Conservation (phyloP, 2,113 vertebrate genomes). For the Bagarius yarrelli region DNA sequence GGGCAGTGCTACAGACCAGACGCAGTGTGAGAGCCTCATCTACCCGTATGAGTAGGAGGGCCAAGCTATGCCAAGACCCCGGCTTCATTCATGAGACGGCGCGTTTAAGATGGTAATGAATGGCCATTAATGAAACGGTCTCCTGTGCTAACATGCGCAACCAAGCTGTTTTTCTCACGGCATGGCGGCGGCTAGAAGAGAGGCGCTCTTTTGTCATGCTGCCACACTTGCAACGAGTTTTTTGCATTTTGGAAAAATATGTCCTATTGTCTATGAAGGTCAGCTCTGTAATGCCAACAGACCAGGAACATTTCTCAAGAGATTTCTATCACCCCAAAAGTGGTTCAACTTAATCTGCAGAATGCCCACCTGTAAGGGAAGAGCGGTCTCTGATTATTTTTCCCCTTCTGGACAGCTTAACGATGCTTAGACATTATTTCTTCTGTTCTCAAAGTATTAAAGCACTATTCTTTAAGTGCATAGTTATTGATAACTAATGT, state of each 20-base stretch:
- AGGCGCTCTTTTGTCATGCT: constrained; percentile 71
- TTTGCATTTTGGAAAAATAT: constrained; percentile 70
- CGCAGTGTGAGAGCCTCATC: constrained; percentile 64
- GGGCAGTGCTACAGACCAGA: constrained; percentile 62
- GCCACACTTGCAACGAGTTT: constrained; percentile 66
- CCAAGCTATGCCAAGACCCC: constrained; percentile 84
- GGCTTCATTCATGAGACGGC: constrained; percentile 85
- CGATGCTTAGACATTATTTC: not conserved
- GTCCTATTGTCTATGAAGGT: constrained; percentile 72
- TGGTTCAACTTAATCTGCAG: constrained; percentile 16
- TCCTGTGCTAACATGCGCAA: constrained; percentile 78
- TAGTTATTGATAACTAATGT: too few species aligned
- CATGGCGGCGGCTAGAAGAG: constrained; percentile 67
- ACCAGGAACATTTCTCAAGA: constrained; percentile 64
- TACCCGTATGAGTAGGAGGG: constrained; percentile 78
- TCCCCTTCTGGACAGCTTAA: not conserved
- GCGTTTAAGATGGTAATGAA: constrained; percentile 89
- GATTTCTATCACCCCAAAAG: not conserved
- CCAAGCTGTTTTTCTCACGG: constrained; percentile 85
- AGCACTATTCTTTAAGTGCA: not conserved
- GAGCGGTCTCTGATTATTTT: not conserved
- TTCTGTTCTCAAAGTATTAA: not conserved
- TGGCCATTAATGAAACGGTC: constrained; percentile 86
- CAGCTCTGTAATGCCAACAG: constrained; percentile 66
- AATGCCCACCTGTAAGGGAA: not conserved